These are phyloP conservation scores for Mesocricetus auratus DNA, from an alignment of 2,113 vertebrate species.

Conservation along the genomic window DNA sequence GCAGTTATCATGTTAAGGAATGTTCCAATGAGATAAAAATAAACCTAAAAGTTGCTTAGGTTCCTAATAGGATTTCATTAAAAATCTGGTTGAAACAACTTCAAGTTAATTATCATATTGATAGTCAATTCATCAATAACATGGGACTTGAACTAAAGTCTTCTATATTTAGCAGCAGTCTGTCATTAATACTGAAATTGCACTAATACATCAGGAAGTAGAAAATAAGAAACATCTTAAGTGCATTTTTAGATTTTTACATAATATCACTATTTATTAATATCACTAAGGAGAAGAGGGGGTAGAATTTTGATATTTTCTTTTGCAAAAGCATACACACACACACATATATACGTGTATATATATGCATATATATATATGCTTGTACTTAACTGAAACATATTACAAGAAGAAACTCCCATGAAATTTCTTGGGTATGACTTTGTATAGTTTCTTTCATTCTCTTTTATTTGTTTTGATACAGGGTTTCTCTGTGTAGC, in stretches of 20 bases:
- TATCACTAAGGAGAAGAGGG: neutral
- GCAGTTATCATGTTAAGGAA: neutral
- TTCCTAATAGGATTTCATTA: neutral
- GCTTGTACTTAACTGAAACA: neutral
- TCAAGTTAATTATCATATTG: neutral
- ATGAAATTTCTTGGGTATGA: neutral
- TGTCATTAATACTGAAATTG: neutral
- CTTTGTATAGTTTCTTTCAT: neutral
- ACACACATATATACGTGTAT: neutral
- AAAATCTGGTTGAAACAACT: neutral
- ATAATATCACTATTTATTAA: neutral
- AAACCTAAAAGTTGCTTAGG: neutral
- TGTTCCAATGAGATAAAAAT: neutral
- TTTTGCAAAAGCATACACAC: too few species aligned
- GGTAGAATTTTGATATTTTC: neutral
- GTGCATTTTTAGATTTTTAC: neutral
- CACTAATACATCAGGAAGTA: neutral
- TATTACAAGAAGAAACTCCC: neutral
- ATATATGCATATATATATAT: neutral
- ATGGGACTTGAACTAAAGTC: neutral
- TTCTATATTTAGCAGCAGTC: neutral
- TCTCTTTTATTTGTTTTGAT: neutral
- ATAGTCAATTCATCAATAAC: neutral
- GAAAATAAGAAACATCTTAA: neutral
- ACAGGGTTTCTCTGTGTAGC: neutral